A percentile compares a stretch with the other conserved stretches of the same genome.
phyloP scores from a whole-genome alignment of 1,140 invertebrate species.

The Brachionus koreanus region DNA sequence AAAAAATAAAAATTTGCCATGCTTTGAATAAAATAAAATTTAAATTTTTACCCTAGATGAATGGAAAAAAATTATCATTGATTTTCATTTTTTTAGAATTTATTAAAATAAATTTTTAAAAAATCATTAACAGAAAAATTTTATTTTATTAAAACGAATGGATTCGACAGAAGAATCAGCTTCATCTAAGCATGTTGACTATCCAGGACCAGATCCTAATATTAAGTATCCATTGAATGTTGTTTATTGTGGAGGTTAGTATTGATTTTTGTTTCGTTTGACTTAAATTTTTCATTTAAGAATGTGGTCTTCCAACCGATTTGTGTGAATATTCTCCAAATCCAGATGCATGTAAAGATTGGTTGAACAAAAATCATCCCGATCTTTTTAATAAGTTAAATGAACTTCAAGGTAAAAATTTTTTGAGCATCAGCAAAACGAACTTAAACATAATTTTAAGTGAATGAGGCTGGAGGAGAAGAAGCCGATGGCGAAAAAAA shows the following conservation, averaged over 20 bases:
- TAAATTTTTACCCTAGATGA: not conserved
- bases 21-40: not conserved
- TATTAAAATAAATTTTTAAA: not conserved
- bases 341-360: conserved; percentile 25
- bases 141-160: not conserved
- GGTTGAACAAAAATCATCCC: conserved; percentile 21
- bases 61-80: not conserved
- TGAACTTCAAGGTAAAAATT: conserved; percentile 9
- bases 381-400: conserved; percentile 22
- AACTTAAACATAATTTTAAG: not conserved
- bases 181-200: not conserved
- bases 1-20: not conserved
- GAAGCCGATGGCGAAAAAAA: conserved; percentile 79
- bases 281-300: not conserved
- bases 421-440: not conserved
- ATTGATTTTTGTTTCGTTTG: not conserved
- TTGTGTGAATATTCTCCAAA: conserved; percentile 43
- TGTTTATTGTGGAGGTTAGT: conserved; percentile 40
- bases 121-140: not conserved
- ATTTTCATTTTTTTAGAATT: not conserved
- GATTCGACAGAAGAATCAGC: not conserved
- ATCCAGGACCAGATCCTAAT: conserved; percentile 23
- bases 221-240: conserved; percentile 39
- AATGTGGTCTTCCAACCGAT: conserved; percentile 18
- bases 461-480: conserved; percentile 58